phyloP scores from a whole-genome alignment of 92 coral and sea anemone genomes.

The Epizoanthus stellaris region DNA sequence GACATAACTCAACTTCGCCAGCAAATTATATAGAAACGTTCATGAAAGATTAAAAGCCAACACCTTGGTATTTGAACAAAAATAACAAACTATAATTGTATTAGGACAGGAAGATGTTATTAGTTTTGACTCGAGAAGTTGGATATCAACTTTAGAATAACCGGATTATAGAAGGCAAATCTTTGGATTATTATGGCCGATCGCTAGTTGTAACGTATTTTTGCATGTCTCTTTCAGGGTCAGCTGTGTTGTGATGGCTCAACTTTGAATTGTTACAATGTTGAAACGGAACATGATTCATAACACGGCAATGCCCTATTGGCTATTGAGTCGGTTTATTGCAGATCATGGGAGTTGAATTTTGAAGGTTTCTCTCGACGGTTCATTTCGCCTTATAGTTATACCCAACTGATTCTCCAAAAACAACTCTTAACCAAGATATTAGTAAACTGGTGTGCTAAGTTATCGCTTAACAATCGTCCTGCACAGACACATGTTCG shows the following conservation, averaged over 20 bases:
- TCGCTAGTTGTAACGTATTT: not conserved
- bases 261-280: not conserved
- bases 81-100: not conserved
- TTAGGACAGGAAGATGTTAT: not conserved
- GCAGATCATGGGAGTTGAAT: not conserved
- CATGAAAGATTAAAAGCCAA: conserved; percentile 26
- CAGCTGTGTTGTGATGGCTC: not conserved
- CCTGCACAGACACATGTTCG: not conserved
- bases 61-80: not conserved
- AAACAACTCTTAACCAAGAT: not conserved
- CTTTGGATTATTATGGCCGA: not conserved
- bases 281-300: not conserved
- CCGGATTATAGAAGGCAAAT: not conserved
- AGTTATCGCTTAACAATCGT: not conserved
- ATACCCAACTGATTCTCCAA: not conserved
- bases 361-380: conserved; percentile 18
- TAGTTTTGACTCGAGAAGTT: not conserved
- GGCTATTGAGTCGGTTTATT: not conserved
- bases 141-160: not conserved
- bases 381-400: not conserved
- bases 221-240: no score
- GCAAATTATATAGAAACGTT: conserved; percentile 3
- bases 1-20: not conserved
- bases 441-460: not conserved
- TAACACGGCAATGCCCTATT: conserved; percentile 3